Conservation (phyloP, 2,113 vertebrate species). For the Excalfactoria chinensis region DNA sequence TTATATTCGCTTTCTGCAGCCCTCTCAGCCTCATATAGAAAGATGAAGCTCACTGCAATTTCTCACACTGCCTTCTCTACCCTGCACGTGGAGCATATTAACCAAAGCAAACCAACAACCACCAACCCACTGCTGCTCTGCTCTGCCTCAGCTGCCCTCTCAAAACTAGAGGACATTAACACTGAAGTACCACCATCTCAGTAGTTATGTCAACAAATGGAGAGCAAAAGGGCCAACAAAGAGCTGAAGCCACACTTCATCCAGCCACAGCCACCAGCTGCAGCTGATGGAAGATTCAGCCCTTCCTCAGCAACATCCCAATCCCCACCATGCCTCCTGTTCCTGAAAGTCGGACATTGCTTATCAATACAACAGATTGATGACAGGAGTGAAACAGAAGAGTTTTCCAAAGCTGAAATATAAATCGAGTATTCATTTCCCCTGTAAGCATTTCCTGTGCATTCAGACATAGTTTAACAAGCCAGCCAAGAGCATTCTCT, state of each 20-base stretch:
- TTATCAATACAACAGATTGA: background rate
- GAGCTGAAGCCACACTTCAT: background rate
- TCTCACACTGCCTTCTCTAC: background rate
- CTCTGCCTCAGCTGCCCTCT: background rate
- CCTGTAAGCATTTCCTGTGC: slow-evolving; percentile 34
- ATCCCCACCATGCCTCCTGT: background rate
- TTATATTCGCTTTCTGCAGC: background rate
- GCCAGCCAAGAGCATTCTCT: slow-evolving; percentile 27
- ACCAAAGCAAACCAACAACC: background rate
- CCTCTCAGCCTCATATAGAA: background rate
- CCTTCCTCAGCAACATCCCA: background rate
- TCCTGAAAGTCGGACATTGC: background rate
- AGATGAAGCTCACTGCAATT: background rate
- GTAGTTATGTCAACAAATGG: background rate
- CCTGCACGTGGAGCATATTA: background rate
- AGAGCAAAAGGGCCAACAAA: background rate
- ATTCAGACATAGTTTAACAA: slow-evolving; percentile 18
- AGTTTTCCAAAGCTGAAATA: slow-evolving; percentile 7
- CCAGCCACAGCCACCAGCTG: background rate
- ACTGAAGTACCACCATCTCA: background rate
- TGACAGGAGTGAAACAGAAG: background rate
- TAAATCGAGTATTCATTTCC: background rate
- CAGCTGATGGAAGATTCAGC: background rate
- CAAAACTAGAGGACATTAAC: background rate
- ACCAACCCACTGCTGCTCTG: background rate